Evolutionary conservation across 2,113 vertebrate species (phyloP), one percentile per base, ranked within the genome.

Genomic region (Scomber scombrus): DNA sequence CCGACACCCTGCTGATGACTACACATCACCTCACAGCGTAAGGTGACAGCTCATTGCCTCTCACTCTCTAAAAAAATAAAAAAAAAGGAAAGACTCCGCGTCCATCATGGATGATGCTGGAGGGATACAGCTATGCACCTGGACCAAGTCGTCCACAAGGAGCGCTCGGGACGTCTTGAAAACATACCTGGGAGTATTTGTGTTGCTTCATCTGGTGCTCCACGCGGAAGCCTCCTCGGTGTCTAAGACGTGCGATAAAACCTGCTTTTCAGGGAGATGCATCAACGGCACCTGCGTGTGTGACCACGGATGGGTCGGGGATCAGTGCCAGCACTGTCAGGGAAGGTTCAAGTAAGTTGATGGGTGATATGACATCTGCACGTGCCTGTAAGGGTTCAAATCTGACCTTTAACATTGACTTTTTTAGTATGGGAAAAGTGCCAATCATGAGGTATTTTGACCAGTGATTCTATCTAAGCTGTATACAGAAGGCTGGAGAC

Each of bases 241-340:
- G 47, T 64, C 84, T 52, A 84, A 62, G 40, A 64, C 85, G 58
- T 93, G 90, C 50, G 80, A 88, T 2, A 80, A 77, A 8, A 79
- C 7, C 84, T 92, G 90, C 12, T 87, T 81, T 12, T 91, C 91
- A 0, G 98, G 98, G 72, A 96, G 93, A 78, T 99, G 97, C 92
- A 86, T 97, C 82, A 98, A 98, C 92, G 95, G 97, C 72, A 97
- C 93, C 66, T 99, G 98, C 80, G 93, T 95, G 84, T 99, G 98
- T 62, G 97, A 99, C 85, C 97, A 96, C 76, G 98, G 98, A 50
- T 99, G 98, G 98, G 97, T 97, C 34, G 98, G 98, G 50, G 98
- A 98, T 74, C 97, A 96, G 89, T 99, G 98, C 91, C 97, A 98
- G 81, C 97, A 98, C 84, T 99, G 98, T 90, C 97, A 98, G 90